These are phyloP conservation scores for Chamaea fasciata DNA, from an alignment of 2,113 vertebrate genomes.

Conservation along the genomic window DNA sequence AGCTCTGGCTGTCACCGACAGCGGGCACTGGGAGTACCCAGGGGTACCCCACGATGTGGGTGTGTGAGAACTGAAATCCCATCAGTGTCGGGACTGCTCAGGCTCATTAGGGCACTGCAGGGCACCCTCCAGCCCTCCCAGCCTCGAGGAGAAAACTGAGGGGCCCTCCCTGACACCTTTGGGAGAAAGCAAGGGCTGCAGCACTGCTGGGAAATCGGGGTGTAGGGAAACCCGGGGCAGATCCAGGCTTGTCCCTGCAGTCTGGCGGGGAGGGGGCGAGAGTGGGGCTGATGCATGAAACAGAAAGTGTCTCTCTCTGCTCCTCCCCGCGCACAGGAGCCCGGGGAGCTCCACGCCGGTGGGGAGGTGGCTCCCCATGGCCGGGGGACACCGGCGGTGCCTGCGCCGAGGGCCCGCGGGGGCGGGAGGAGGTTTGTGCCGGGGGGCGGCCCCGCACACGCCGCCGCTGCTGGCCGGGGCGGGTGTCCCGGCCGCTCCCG, in stretches of 20 bases:
- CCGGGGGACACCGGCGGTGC: background rate
- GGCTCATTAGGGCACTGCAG: rapidly evolving
- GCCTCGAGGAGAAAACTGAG: rapidly evolving
- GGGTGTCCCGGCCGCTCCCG: background rate
- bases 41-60: rapidly evolving
- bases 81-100: rapidly evolving
- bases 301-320: background rate
- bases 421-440: background rate
- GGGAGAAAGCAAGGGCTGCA: background rate
- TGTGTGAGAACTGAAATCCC: rapidly evolving
- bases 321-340: background rate
- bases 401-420: background rate
- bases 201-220: background rate
- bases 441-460: background rate
- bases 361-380: background rate
- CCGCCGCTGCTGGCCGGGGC: background rate
- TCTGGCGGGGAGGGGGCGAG: rapidly evolving
- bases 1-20: background rate
- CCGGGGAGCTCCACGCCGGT: background rate
- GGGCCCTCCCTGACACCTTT: background rate
- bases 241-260: too few species aligned
- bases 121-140: background rate
- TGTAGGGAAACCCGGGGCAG: rapidly evolving
- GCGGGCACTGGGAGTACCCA: rapidly evolving
- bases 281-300: background rate